Base-by-base conservation (phyloP, 2,888 invertebrate genomes). In the Halocaridina rubra region DNA sequence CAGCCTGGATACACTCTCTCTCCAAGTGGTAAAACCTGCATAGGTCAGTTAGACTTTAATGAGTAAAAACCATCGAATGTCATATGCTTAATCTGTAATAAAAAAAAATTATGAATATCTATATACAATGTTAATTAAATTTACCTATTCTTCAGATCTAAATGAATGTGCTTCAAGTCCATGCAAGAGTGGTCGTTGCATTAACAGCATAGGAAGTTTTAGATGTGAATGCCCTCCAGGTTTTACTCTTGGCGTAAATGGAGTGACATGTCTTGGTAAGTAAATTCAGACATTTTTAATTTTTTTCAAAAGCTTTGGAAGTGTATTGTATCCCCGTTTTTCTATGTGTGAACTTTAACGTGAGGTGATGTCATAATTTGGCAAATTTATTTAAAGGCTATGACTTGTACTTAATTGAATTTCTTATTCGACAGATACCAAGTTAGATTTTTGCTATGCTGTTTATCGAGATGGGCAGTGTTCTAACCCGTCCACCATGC, bases 361-460 rank as follows among this genome's bases (percentile, higher is more conserved):
- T n/a, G n/a, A n/a, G n/a, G n/a, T n/a, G n/a, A n/a, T n/a, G n/a
- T n/a, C n/a, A n/a, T n/a, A n/a, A n/a, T n/a, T n/a, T n/a, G n/a
- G n/a, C n/a, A n/a, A n/a, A n/a, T n/a, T n/a, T n/a, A n/a, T n/a
- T n/a, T n/a, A n/a, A n/a, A n/a, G n/a, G n/a, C n/a, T n/a, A n/a
- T n/a, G n/a, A n/a, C n/a, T n/a, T n/a, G n/a, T n/a, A n/a, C n/a
- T n/a, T n/a, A n/a, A n/a, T n/a, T n/a, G n/a, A n/a, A n/a, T n/a
- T n/a, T n/a, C n/a, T n/a, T n/a, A n/a, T n/a, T n/a, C n/a, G n/a
- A 19, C 91, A 95, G 97, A 97, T 90, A 95, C 95, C n/a, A 93
- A 95, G 80, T 93, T 94, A 90, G 96, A 95, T 89, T 92, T 96
- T 76, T 97, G 97, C 91, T 96, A 95, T 91, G 94, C 95, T 88